phyloP scores from a whole-genome alignment of 2,797 vertebrate species.

The Cebuella pygmaea region DNA sequence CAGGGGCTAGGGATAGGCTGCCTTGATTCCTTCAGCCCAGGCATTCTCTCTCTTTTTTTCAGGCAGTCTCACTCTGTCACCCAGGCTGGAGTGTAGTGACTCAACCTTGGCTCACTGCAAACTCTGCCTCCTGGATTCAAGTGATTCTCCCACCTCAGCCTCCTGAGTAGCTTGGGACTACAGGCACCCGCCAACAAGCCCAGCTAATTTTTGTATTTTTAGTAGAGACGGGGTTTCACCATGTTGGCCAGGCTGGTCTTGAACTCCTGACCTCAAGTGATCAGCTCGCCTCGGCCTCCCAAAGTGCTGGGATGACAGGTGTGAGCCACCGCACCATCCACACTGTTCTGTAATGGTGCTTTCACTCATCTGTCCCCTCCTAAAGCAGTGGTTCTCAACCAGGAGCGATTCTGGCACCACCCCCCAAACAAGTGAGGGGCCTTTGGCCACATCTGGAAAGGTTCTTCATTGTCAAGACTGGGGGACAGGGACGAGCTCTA shows the following conservation, averaged over 20 bases:
- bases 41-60: background rate
- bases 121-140: too few relatives aligned
- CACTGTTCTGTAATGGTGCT: background rate
- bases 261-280: too few relatives aligned
- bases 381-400: background rate
- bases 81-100: too few relatives aligned
- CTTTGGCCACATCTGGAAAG: background rate
- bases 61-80: background rate
- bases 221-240: too few relatives aligned
- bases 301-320: too few relatives aligned
- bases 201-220: too few relatives aligned
- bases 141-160: too few relatives aligned
- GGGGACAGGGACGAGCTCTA: background rate
- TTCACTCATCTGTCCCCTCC: background rate
- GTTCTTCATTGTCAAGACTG: background rate
- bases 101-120: too few relatives aligned
- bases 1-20: background rate
- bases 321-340: accelerated
- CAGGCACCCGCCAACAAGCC: accelerated
- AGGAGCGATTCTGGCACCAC: background rate
- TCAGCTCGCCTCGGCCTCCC: too few relatives aligned
- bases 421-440: background rate
- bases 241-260: too few relatives aligned
- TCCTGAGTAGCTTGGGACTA: too few relatives aligned
- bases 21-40: background rate